Base-by-base conservation (phyloP, 2,888 invertebrate species). In the Cartodere bifasciata region DNA sequence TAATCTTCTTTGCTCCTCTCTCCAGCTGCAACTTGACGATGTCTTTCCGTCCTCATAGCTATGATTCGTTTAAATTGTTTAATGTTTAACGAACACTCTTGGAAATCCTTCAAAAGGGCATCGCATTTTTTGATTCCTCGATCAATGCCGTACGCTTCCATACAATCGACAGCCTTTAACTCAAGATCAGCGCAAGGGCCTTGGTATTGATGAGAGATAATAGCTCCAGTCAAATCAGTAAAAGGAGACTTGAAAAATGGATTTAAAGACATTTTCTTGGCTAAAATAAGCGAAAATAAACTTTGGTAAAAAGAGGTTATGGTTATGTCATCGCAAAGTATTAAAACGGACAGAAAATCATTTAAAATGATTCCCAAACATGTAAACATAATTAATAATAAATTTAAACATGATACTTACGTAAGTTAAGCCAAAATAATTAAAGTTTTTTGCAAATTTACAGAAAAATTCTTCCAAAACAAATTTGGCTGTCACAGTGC, bases 121-220 rank as follows among this genome's bases (percentile, higher is more conserved):
- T 56, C 49, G 51, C 87, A 87, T 50, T 75, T 71, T n/a, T 48
- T 48, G 17, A 59, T 44, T 1, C 77, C 80, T 22, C 66, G 64
- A n/a, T 73, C 70, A 6, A 72, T 45, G 2, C 86, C 87, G 42
- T 86, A 84, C 2, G 83, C 86, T 49, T 86, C 84, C 27, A 84
- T 49, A 47, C 86, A 87, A 41, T 86, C 80, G 61, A 80, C 70
- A 48, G 73, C 70, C 16, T 69, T 66, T 52, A 76, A 61, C 59
- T 86, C 85, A 42, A 79, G 60, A 34, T 68, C 64, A 17, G 70
- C 72, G 49, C 86, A 87, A 13, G 57, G 52, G 13, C 72, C 72
- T 46, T 69, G 60, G 48, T 68, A 60, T 53, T 82, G 82, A 44
- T 75, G 74, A 36, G 71, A 77, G 14, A 72, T 47, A 34, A 79